These are phyloP conservation scores for Penelope pileata DNA, from an alignment of 2,113 vertebrate genomes.

Conservation along the genomic window DNA sequence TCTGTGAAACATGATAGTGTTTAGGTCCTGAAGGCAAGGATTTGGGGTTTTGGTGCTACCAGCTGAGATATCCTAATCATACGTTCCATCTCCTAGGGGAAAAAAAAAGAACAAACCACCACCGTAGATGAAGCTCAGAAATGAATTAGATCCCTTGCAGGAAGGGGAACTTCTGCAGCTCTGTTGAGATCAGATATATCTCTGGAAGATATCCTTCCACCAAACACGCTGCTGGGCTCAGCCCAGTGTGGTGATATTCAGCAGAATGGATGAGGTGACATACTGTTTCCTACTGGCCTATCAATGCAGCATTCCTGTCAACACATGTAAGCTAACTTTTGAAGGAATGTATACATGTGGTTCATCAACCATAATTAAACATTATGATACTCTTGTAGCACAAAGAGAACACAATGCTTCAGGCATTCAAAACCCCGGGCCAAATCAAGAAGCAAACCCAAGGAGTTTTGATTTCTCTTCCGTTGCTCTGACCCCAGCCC, in stretches of 20 bases:
- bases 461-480: background rate
- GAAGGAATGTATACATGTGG: background rate
- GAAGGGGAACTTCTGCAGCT: background rate
- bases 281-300: background rate
- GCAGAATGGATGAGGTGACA: background rate
- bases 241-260: background rate
- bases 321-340: background rate
- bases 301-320: background rate
- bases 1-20: background rate
- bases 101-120: background rate
- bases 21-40: background rate
- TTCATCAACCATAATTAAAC: background rate
- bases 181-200: background rate
- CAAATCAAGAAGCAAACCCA: background rate
- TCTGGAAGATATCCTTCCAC: background rate
- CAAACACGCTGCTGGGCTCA: background rate
- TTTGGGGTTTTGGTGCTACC: background rate
- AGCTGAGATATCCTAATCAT: background rate
- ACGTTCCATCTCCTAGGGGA: background rate
- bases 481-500: background rate
- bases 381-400: background rate
- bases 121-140: background rate
- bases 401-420: background rate
- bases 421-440: background rate
- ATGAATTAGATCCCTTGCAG: background rate